Evolutionary conservation across 2,797 vertebrate species (phyloP), one percentile per base, ranked within the genome.

Genomic region (Halcyon leucocephala): DNA sequence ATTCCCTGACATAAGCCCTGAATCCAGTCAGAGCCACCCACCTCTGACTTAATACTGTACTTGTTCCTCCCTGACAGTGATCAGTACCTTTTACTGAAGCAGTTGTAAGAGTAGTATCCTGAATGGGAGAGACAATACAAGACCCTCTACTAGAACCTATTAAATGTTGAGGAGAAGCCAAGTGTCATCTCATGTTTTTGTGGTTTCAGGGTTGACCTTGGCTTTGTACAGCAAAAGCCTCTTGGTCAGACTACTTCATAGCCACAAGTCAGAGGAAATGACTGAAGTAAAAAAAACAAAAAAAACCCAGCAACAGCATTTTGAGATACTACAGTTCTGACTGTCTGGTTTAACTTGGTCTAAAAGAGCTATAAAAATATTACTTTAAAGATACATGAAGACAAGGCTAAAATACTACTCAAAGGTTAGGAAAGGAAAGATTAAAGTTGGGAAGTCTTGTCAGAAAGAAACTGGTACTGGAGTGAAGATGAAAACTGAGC

Each of bases 201-300:
- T 57, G 83, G 70, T 90, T 96, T 86, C 28, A 70, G 44, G 21
- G 26, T 1, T 89, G 91, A 94, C 90, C 78, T 89, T 94, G 73
- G 31, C 49, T 33, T 57, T 67, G 35, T 62, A 33, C 18, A 60
- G 48, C 15, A 79, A 37, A 80, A 81, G 18, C 25, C 46, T 52
- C 73, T 78, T 79, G 66, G 66, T 89, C 64, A 44, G 42, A 64
- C 7, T 49, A 14, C 31, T 77, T 92, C 72, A n/a, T 13, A 58
- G 52, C 19, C 62, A 58, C 66, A 52, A 82, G 64, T 52, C 72
- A 89, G 61, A 64, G n/a, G 37, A 69, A 39, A 25, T 24, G 37
- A 52, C 20, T 55, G 25, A 81, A 46, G 24, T 25, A 24, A 51
- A 37, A 33, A 51, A 18, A 28, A 49, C 24, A 49, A 51, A 51